Conservation (phyloP, 2,797 vertebrate species). For the Thripadectes ignobilis region DNA sequence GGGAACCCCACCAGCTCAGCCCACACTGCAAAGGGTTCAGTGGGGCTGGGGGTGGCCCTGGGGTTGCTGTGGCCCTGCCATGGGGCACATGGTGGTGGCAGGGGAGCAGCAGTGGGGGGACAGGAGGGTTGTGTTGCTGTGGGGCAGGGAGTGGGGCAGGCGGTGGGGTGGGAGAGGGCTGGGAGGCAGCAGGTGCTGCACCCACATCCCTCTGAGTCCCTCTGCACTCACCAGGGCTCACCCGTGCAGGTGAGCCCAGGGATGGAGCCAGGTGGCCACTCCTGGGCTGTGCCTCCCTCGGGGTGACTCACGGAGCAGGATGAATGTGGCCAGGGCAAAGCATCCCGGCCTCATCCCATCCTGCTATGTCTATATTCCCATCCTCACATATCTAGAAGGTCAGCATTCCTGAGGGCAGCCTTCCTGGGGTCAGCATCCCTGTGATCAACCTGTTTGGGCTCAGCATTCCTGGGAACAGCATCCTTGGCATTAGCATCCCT, state of each 20-base stretch:
- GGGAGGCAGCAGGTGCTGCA: not conserved
- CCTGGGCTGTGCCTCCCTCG: not conserved
- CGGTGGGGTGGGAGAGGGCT: not conserved
- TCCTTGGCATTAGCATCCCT: not conserved
- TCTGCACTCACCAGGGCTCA: not conserved
- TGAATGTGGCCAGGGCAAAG: rapidly evolving
- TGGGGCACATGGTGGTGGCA: not conserved
- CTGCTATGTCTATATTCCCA: not conserved
- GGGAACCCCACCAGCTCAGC: not conserved
- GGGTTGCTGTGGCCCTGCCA: not conserved
- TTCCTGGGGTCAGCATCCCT: not conserved
- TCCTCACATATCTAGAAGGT: not conserved
- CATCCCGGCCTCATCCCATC: not conserved
- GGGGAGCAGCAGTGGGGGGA: not conserved
- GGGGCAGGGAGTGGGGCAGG: not conserved
- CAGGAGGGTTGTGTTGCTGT: not conserved
- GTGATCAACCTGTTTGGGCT: not conserved
- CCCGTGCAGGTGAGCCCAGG: not conserved
- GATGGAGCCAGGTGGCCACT: not conserved
- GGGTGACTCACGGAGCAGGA: not conserved
- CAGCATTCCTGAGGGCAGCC: not conserved
- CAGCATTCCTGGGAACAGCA: not conserved
- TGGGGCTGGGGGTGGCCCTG: not conserved
- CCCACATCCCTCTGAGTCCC: not conserved
- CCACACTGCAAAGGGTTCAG: rapidly evolving